phyloP scores from a whole-genome alignment of 2,888 invertebrate genomes.

The Diarsia brunnea region DNA sequence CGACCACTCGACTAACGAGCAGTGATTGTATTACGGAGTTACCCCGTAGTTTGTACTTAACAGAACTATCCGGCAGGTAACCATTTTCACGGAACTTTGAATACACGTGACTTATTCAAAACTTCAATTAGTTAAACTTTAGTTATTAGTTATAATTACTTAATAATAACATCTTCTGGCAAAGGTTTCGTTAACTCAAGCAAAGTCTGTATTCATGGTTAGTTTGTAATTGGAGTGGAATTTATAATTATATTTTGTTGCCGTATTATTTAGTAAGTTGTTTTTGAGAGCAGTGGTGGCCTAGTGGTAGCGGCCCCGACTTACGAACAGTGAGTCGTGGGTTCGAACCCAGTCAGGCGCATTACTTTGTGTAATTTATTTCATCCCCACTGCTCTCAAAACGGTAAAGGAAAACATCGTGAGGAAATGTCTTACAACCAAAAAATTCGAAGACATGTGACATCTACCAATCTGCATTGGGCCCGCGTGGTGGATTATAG shows the following conservation, averaged over 20 bases:
- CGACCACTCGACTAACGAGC: no score
- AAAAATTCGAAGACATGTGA: no score
- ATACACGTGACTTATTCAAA: neutral
- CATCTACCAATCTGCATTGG: no score
- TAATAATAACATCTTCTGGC: conserved; percentile 16
- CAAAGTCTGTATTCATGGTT: conserved; percentile 15
- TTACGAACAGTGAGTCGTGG: no score
- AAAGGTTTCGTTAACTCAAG: conserved; percentile 11
- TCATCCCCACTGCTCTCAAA: no score
- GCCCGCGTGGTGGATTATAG: no score
- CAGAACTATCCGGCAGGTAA: neutral
- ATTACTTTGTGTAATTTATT: no score
- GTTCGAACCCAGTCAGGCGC: no score
- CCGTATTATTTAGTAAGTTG: conserved; percentile 2
- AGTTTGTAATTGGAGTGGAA: conserved; percentile 15
- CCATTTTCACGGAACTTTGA: neutral
- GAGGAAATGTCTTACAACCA: no score
- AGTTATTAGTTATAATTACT: conserved; percentile 8
- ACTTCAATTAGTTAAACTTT: conserved; percentile 22
- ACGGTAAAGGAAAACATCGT: no score
- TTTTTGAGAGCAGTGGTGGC: no score
- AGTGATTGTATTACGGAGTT: neutral
- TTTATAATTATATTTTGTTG: conserved; percentile 11
- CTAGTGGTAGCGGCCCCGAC: no score
- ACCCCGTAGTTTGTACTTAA: neutral